phyloP scores from a whole-genome alignment of 92 coral and sea anemone genomes.

The Heteractis magnifica region DNA sequence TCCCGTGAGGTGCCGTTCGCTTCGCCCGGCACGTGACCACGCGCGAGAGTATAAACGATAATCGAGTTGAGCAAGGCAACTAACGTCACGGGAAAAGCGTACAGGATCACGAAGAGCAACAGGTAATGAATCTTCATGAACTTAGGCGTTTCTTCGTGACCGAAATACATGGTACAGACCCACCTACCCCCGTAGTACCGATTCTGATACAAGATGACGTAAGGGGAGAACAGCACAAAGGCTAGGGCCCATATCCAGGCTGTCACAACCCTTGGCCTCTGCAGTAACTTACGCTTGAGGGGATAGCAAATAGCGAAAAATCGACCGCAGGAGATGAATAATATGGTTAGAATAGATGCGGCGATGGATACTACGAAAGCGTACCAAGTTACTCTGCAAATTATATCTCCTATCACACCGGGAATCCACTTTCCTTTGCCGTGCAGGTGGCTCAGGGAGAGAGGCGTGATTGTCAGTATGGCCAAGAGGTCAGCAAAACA shows the following conservation, averaged over 20 bases:
- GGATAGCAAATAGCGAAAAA: constrained; percentile 67
- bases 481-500: constrained; percentile 59
- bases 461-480: constrained; percentile 48
- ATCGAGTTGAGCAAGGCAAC: constrained; percentile 51
- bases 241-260: constrained; percentile 58
- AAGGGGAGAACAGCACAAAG: constrained; percentile 47
- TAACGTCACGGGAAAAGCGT: constrained; percentile 46
- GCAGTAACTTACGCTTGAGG: constrained; percentile 46
- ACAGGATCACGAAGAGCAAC: constrained; percentile 39
- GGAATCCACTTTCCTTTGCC: constrained; percentile 31
- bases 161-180: constrained; percentile 32
- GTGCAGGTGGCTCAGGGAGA: constrained; percentile 29
- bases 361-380: constrained; percentile 54
- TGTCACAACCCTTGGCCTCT: constrained; percentile 50
- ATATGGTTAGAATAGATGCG: constrained; percentile 58
- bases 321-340: constrained; percentile 61
- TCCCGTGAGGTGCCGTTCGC: constrained; percentile 17
- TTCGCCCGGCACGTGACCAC: constrained; percentile 55
- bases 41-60: constrained; percentile 47
- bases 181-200: constrained; percentile 1
- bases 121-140: constrained; percentile 46
- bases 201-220: constrained; percentile 28
- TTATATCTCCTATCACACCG: constrained; percentile 45
- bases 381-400: constrained; percentile 51
- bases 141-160: constrained; percentile 8